Evolutionary conservation across 2,888 invertebrate species (phyloP).

Genomic region (Vesta saturnalis): DNA sequence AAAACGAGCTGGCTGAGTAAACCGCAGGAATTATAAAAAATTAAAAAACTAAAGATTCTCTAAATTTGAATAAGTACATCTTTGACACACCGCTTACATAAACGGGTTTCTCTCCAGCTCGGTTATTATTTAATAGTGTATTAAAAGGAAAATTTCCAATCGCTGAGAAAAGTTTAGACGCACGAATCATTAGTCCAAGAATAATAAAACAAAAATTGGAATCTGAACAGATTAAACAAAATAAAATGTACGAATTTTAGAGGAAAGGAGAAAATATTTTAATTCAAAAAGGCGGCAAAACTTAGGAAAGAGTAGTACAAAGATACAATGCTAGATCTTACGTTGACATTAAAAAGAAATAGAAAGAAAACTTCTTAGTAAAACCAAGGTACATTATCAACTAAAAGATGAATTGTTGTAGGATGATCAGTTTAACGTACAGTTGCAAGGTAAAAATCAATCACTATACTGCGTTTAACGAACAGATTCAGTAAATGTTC

Average conservation of each 20-base stretch:
- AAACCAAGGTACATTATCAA: too few relatives aligned
- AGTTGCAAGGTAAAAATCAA: too few relatives aligned
- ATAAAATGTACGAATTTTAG: not conserved
- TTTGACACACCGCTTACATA: not conserved
- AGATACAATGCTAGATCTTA: not conserved
- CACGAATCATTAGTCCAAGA: not conserved
- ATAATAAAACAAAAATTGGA: not conserved
- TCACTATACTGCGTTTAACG: too few relatives aligned
- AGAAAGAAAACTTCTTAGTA: not conserved
- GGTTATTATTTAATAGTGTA: not conserved
- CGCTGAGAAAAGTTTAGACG: not conserved
- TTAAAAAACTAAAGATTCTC: not conserved
- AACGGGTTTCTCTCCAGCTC: not conserved
- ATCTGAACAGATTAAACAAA: not conserved
- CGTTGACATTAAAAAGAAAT: not conserved
- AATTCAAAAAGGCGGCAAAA: not conserved
- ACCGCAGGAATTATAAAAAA: too few relatives aligned
- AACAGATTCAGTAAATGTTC: too few relatives aligned
- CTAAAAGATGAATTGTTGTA: too few relatives aligned
- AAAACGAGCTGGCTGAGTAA: not conserved
- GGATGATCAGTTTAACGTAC: too few relatives aligned
- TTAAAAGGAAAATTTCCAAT: not conserved
- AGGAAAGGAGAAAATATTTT: not conserved
- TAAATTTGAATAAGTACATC: not conserved
- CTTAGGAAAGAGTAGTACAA: not conserved